phyloP scores from a whole-genome alignment of 2,797 vertebrate species.

The Melanotaenia boesemani region DNA sequence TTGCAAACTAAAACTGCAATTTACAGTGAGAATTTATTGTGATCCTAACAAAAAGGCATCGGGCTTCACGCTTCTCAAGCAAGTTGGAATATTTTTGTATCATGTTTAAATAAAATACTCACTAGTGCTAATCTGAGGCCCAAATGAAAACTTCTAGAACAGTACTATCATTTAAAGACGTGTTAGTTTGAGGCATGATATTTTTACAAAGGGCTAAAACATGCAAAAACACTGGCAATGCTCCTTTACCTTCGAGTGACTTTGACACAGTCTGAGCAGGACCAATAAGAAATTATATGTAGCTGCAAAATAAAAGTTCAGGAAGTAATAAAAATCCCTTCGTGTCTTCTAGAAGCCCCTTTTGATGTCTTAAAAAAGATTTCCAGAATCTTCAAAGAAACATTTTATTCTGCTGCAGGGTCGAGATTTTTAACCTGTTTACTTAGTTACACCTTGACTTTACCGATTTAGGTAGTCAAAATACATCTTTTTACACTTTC shows the following conservation, averaged over 20 bases:
- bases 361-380: not conserved
- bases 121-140: not conserved
- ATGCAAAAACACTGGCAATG: not conserved
- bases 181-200: not conserved
- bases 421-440: not conserved
- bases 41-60: not conserved
- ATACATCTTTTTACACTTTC: not conserved
- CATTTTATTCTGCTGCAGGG: not conserved
- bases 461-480: not conserved
- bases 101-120: not conserved
- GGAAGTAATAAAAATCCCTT: not conserved
- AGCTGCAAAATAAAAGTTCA: constrained; percentile 9
- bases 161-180: not conserved
- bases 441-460: not conserved
- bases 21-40: not conserved
- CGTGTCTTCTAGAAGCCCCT: not conserved
- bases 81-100: not conserved
- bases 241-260: not conserved
- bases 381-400: constrained; percentile 4
- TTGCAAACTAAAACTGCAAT: not conserved
- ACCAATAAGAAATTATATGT: constrained; percentile 5
- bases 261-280: not conserved
- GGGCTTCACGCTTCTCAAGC: not conserved
- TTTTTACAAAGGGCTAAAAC: not conserved
- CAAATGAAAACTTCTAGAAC: not conserved